Percentiles rank a stretch among this genome's conserved stretches.
phyloP scores from a whole-genome alignment of 2,797 vertebrate genomes.

The Schizopygopsis malacanthus region DNA sequence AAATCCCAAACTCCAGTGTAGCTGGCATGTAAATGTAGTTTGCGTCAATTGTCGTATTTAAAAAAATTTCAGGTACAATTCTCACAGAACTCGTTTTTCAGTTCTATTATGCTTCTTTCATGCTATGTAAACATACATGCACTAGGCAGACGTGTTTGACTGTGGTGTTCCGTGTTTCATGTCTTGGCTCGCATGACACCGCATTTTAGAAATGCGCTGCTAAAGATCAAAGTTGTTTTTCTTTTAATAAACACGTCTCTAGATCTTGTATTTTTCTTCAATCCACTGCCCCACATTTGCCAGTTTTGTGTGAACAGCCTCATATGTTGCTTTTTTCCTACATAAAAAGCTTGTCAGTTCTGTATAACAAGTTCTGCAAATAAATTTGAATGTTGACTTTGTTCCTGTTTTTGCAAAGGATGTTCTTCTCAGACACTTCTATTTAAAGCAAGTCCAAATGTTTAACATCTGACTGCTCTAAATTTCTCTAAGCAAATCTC shows the following conservation, averaged over 20 bases:
- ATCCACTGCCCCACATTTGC: background rate
- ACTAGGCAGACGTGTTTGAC: background rate
- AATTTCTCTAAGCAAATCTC: constrained; percentile 19
- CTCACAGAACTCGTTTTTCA: background rate
- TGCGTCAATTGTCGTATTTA: background rate
- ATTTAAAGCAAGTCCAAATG: background rate
- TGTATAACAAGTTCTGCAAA: too few relatives aligned
- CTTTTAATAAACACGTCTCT: background rate
- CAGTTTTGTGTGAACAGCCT: background rate
- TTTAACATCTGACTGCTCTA: background rate
- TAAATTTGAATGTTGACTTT: background rate
- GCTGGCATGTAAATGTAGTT: background rate
- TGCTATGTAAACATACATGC: background rate
- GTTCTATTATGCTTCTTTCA: background rate
- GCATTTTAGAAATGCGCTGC: background rate
- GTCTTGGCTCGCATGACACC: background rate
- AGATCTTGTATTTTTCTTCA: background rate
- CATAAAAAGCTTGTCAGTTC: background rate
- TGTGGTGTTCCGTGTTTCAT: background rate
- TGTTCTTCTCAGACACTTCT: background rate
- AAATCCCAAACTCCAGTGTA: background rate
- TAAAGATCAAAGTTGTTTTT: background rate
- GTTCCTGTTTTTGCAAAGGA: background rate
- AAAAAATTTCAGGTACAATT: background rate
- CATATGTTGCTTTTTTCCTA: background rate